Base-by-base conservation (phyloP, 2,888 invertebrate species). In the Catocala fraxini region DNA sequence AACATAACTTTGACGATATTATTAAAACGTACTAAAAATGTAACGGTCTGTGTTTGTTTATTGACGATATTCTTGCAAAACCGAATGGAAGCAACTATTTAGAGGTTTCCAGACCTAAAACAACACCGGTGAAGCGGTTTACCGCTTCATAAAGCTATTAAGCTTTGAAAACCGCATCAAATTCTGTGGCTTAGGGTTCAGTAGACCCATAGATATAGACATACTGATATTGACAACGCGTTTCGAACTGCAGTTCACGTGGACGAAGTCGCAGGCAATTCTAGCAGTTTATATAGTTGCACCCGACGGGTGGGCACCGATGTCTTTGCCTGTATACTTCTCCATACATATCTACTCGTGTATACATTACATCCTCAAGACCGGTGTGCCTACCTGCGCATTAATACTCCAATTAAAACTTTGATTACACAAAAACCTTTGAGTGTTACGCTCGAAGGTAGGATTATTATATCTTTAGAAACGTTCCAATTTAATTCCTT, bases 391-490 rank as follows among this genome's bases (percentile, higher is more conserved):
- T 68, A 46, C 39, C 77, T 70, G 72, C 77, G 81, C 82, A 85
- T 86, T 89, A 88, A 88, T 86, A 86, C 80, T 79, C 87, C 81
- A 85, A 86, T 86, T 85, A 86, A 81, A 86, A 85, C 72, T 86
- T 85, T 79, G 73, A 75, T 79, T 76, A 79, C 72, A 71, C 73
- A 79, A 81, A 75, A 77, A 75, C 72, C 63, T 70, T 41, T 53
- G 48, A 70, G 59, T 63, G 63, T 75, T 43, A 53, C 55, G 60
- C 56, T 60, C 35, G 62, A 15, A 60, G 64, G 60, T 57, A 41
- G 60, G 56, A 59, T 63, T 63, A 65, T 52, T 41, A 47, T 10
- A 42, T 33, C 41, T 52, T 60, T 63, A 52, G 59, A 60, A 63
- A 70, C 55, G 51, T 47, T 52, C 47, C 46, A 47, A 13, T 25